Conservation (phyloP, 2,797 vertebrate genomes). For the Alfaro cultratus region DNA sequence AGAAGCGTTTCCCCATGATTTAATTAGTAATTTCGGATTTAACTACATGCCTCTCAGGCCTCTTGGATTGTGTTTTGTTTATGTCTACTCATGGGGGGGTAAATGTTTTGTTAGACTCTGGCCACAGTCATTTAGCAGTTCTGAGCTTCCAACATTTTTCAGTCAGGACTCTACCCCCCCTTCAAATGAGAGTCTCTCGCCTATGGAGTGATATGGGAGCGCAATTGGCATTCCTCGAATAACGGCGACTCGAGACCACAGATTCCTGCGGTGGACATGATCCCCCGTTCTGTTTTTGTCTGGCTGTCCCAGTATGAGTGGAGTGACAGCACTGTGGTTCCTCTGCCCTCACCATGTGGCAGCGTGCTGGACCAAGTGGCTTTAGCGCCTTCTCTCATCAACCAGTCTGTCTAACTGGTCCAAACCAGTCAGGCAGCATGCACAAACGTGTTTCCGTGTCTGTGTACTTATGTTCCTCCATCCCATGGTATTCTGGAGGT, state of each 20-base stretch:
- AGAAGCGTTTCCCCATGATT: constrained; percentile 50
- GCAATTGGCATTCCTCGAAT: constrained; percentile 76
- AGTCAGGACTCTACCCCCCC: constrained; percentile 57
- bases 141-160: constrained; percentile 59
- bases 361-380: constrained; percentile 69
- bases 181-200: constrained; percentile 53
- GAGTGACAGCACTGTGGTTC: constrained; percentile 72
- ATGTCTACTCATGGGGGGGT: constrained; percentile 50
- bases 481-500: constrained; percentile 32
- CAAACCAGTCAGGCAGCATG: constrained; percentile 58
- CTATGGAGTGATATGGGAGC: constrained; percentile 60
- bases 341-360: constrained; percentile 67
- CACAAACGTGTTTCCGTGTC: constrained; percentile 47
- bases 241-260: constrained; percentile 76
- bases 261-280: constrained; percentile 78
- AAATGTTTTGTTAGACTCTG: constrained; percentile 66
- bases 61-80: constrained; percentile 47
- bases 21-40: constrained; percentile 61
- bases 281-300: constrained; percentile 70
- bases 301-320: constrained; percentile 60
- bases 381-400: constrained; percentile 76
- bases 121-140: constrained; percentile 58
- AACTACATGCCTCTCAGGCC: constrained; percentile 35
- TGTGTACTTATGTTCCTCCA: constrained; percentile 29
- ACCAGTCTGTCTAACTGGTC: constrained; percentile 64